Evolutionary conservation across 2,888 invertebrate genomes (phyloP).

Genomic region (Eristalis tenax): DNA sequence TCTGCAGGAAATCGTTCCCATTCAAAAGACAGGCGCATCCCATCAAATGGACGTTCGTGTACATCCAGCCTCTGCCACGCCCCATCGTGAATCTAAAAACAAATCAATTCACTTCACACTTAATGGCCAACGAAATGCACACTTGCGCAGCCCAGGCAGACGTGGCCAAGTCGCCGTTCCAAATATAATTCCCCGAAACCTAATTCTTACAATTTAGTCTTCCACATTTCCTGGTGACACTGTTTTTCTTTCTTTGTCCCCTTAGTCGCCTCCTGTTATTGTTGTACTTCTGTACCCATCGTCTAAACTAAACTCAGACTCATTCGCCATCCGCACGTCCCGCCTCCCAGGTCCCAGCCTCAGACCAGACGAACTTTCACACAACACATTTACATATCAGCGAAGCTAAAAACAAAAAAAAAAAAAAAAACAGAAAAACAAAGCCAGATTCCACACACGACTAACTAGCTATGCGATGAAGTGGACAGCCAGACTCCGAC

Average conservation of each 20-base stretch:
- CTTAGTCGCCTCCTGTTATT: not conserved
- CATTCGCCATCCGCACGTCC: not conserved
- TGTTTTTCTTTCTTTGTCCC: not conserved
- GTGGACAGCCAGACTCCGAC: slow-evolving; percentile 71
- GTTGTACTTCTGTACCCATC: not conserved
- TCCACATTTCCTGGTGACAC: not conserved
- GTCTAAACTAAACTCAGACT: not conserved
- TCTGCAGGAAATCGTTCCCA: too few relatives aligned
- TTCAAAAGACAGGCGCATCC: too few relatives aligned
- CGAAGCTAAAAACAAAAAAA: slow-evolving; percentile 4
- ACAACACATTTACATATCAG: not conserved
- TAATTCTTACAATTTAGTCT: not conserved
- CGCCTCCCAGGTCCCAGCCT: too few relatives aligned
- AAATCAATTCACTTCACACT: too few relatives aligned
- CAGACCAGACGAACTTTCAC: not conserved
- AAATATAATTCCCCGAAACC: not conserved
- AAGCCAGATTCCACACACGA: not conserved
- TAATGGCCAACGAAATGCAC: too few relatives aligned
- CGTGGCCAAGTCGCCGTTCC: too few relatives aligned
- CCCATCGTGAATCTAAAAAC: too few relatives aligned
- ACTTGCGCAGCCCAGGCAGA: too few relatives aligned
- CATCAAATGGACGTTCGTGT: too few relatives aligned
- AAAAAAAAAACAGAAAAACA: too few relatives aligned
- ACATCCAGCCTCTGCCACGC: too few relatives aligned
- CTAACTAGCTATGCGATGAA: slow-evolving; percentile 42